Base-by-base conservation (phyloP, 2,888 invertebrate species). In the Drosophila melanocephala region DNA sequence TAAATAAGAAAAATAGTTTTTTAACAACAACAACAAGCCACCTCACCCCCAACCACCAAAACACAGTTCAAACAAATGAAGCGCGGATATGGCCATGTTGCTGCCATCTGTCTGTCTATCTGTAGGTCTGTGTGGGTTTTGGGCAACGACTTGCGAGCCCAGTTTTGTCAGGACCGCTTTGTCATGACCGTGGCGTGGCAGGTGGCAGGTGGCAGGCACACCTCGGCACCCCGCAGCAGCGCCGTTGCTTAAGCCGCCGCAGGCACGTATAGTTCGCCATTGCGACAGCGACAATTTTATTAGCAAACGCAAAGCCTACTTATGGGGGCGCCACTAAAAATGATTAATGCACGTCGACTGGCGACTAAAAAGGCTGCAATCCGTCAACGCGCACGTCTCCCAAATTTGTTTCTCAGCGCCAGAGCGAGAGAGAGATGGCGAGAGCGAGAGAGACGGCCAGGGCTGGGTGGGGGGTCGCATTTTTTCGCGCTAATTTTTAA, bases 1-100 rank as follows among this genome's bases (percentile, higher is more conserved):
- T 83, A 89, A 91, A 91, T 90, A 81, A 84, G 90, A 92, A 83
- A 88, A 91, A 91, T 91, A 91, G 91, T 91, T 83, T 72, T 87
- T 88, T 89, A 84, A 87, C 81, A 86, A 62, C 35, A 26, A 0
- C 28, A 28, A 5, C 28, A 10, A 10, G n/a, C 65, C 26, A 26
- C 26, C 26, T 1, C 26, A 26, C 82, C 14, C 16, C 16, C 16
- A 2, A 5, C 5, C 6, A 37, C 2, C 16, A n/a, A n/a, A 5
- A 22, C 14, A 16, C 22, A 26, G 5, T 9, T 5, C 9, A 5
- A 26, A 47, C 47, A 47, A 47, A 77, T 53, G 56, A 59, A 58
- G 72, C 65, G 52, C 74, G 61, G 68, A 74, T 65, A 59, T 70
- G 69, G 62, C 57, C 85, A 62, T 87, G 71, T 57, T 70, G 64